A percentile compares a stretch with the other conserved stretches of the same genome.
Evolutionary conservation across 2,113 vertebrate genomes (phyloP).

Genomic region (Antechinus flavipes): DNA sequence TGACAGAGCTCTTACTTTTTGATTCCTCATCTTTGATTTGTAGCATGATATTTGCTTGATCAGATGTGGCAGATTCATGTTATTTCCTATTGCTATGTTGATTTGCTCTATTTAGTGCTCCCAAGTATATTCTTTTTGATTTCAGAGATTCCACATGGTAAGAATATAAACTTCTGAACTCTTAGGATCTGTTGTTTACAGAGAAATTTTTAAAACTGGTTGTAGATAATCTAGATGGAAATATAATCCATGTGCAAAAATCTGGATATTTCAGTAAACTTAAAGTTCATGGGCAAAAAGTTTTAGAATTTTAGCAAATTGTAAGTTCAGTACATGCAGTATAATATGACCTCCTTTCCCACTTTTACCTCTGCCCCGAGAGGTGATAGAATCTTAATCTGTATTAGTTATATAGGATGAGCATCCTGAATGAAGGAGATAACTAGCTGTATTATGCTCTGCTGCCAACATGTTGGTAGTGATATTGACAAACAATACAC

Average conservation of each 20-base stretch:
- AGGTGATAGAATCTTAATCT: not conserved
- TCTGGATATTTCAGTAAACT: not conserved
- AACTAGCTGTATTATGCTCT: not conserved
- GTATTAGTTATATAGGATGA: not conserved
- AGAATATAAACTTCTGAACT: not conserved
- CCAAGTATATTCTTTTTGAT: not conserved
- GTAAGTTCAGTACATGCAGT: not conserved
- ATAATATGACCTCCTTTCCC: not conserved
- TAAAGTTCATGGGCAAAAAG: not conserved
- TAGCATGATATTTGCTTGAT: not conserved
- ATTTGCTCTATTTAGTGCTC: not conserved
- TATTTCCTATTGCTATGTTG: not conserved
- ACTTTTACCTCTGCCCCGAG: too few relatives aligned
- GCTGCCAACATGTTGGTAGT: not conserved
- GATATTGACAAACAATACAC: not conserved
- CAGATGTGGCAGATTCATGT: not conserved
- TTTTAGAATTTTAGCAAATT: not conserved
- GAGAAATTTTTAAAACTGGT: not conserved
- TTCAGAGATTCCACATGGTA: not conserved
- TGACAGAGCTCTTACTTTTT: not conserved
- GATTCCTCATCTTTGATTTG: not conserved
- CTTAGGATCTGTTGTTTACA: not conserved
- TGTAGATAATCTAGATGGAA: not conserved
- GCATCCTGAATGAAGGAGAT: not conserved
- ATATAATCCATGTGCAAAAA: not conserved